These are phyloP conservation scores for Drosophila austrosaltans DNA, from an alignment of 2,888 invertebrate species.

Conservation along the genomic window DNA sequence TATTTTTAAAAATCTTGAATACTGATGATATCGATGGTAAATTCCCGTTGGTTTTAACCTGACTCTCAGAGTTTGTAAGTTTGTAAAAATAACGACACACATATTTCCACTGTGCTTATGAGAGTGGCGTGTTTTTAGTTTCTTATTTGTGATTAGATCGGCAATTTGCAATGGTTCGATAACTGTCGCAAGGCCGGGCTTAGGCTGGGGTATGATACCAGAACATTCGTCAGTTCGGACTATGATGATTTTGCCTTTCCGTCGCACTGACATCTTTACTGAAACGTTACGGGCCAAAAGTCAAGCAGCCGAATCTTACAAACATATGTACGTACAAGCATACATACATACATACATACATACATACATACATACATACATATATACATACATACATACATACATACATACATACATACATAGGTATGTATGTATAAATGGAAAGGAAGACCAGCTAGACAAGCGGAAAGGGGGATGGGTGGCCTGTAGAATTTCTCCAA, in stretches of 20 bases:
- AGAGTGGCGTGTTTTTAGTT: constrained; percentile 10
- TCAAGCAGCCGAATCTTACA: constrained; percentile 59
- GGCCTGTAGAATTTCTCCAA: constrained; percentile 59
- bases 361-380: background rate
- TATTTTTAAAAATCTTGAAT: no score
- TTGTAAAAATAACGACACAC: background rate
- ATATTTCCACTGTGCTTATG: constrained; percentile 36
- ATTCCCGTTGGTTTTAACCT: no score
- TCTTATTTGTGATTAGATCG: constrained; percentile 70
- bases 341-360: background rate
- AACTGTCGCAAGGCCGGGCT: constrained; percentile 64
- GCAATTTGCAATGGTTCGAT: constrained; percentile 80
- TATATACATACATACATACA: background rate
- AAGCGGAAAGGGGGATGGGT: constrained; percentile 4
- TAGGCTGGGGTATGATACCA: constrained; percentile 34
- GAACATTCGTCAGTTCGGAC: constrained; percentile 48
- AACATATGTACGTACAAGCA: background rate
- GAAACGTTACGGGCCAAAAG: constrained; percentile 75
- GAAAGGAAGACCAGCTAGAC: background rate
- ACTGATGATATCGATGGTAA: no score
- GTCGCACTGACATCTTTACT: constrained; percentile 60
- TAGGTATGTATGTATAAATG: background rate
- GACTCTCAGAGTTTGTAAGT: no score
- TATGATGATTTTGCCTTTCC: background rate
- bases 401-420: background rate